A percentile compares a stretch with the other conserved stretches of the same genome.
phyloP scores from a whole-genome alignment of 2,888 invertebrate genomes.

The Chorisops tibialis region DNA sequence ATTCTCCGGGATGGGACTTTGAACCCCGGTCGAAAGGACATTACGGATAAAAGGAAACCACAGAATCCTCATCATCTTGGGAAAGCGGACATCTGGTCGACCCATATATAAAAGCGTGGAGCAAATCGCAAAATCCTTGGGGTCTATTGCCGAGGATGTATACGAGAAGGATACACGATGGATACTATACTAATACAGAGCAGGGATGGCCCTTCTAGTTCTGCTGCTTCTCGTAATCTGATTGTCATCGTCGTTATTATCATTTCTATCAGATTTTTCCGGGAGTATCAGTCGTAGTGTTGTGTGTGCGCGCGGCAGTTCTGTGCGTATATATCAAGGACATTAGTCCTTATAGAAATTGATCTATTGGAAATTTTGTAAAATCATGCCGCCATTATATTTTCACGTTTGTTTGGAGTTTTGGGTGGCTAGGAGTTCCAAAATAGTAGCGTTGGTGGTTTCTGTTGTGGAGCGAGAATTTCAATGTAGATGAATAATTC shows the following conservation, averaged over 20 bases:
- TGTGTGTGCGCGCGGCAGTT: background rate
- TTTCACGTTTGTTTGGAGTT: background rate
- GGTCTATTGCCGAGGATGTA: background rate
- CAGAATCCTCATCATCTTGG: background rate
- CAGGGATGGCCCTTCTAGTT: background rate
- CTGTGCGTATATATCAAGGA: background rate
- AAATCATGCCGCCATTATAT: background rate
- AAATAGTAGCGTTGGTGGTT: too few relatives aligned
- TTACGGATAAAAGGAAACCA: background rate
- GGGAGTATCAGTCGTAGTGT: background rate
- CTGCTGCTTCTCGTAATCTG: background rate
- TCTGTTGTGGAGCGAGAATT: too few relatives aligned
- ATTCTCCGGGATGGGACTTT: background rate
- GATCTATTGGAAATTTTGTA: background rate
- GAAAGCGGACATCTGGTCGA: background rate
- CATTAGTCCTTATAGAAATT: background rate
- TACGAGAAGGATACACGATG: background rate
- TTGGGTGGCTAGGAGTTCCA: background rate
- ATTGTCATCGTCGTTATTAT: conserved; percentile 1
- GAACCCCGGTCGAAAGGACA: background rate
- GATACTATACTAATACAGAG: background rate
- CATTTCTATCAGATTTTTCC: background rate
- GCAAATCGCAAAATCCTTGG: background rate
- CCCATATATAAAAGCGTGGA: background rate
- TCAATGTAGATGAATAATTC: too few relatives aligned